Evolutionary conservation across 2,888 invertebrate species (phyloP).

Genomic region (Morpho achilles): DNA sequence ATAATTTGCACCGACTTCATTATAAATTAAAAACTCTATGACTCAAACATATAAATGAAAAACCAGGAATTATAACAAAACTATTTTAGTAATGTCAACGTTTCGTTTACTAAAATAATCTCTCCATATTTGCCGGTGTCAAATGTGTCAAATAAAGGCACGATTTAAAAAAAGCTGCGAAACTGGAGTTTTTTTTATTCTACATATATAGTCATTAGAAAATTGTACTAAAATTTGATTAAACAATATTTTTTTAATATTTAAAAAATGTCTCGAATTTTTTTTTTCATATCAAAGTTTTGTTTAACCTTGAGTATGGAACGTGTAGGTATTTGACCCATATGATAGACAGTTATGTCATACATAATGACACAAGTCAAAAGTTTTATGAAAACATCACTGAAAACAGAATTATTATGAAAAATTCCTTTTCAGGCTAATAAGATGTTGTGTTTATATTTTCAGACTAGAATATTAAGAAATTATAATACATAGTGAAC

Average conservation of each 20-base stretch:
- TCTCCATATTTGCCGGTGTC: too few relatives aligned
- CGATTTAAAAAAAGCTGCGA: too few relatives aligned
- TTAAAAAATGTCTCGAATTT: too few relatives aligned
- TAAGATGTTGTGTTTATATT: conserved; percentile 6
- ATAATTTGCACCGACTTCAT: conserved; percentile 55
- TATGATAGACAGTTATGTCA: conserved; percentile 27
- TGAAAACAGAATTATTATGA: conserved; percentile 16
- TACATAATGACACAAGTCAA: conserved; percentile 28
- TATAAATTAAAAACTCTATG: conserved; percentile 27
- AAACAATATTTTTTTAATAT: too few relatives aligned
- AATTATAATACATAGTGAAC: background rate
- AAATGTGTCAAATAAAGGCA: too few relatives aligned
- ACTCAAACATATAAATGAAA: conserved; percentile 24
- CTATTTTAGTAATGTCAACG: conserved; percentile 2
- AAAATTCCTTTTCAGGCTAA: conserved; percentile 2
- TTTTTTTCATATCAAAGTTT: too few relatives aligned
- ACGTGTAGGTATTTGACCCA: conserved; percentile 1
- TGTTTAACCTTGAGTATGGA: background rate
- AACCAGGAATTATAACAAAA: conserved; percentile 12
- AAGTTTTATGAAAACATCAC: conserved; percentile 19
- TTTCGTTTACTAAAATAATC: conserved; percentile 10
- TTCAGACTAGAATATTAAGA: background rate
- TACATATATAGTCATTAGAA: too few relatives aligned
- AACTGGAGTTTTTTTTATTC: too few relatives aligned
- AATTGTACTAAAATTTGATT: too few relatives aligned